Evolutionary conservation across 2,888 invertebrate species (phyloP).

Genomic region (Coremacera marginata): DNA sequence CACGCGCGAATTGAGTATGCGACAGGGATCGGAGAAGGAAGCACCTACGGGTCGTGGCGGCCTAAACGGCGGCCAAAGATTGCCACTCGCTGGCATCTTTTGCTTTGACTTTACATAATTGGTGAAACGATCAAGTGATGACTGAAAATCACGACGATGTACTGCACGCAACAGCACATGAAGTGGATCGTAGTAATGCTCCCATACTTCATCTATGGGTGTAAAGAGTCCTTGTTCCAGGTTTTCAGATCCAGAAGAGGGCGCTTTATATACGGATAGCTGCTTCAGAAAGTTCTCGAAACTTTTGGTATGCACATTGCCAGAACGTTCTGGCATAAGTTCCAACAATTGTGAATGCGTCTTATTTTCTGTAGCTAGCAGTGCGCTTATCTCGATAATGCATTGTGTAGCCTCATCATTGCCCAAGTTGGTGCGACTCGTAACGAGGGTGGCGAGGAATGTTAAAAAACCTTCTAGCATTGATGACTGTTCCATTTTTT

Average conservation of each 20-base stretch:
- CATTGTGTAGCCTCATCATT: constrained; percentile 78
- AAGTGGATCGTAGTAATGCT: constrained; percentile 92
- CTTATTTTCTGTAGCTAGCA: constrained; percentile 93
- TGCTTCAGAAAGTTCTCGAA: constrained; percentile 88
- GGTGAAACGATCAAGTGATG: constrained; percentile 92
- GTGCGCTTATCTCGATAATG: constrained; percentile 91
- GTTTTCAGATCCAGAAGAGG: constrained; percentile 78
- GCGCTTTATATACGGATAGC: constrained; percentile 88
- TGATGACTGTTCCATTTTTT: constrained; percentile 86
- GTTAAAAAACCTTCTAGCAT: constrained; percentile 95
- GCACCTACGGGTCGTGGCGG: constrained; percentile 76
- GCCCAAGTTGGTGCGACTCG: constrained; percentile 85
- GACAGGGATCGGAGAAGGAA: constrained; percentile 77
- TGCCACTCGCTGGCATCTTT: constrained; percentile 72
- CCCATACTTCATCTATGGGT: constrained; percentile 90
- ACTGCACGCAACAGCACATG: constrained; percentile 92
- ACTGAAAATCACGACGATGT: constrained; percentile 92
- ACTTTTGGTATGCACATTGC: constrained; percentile 89
- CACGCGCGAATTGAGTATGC: constrained; percentile 66
- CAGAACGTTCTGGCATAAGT: constrained; percentile 95
- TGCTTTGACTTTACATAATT: constrained; percentile 78
- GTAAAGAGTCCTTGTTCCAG: constrained; percentile 92
- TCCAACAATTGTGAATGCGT: constrained; percentile 96
- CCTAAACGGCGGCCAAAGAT: constrained; percentile 87
- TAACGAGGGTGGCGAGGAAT: constrained; percentile 89